Evolutionary conservation across 92 coral and sea anemone genomes (phyloP), one percentile per base, ranked within the genome.

Genomic region (Scolanthus callimorphus): DNA sequence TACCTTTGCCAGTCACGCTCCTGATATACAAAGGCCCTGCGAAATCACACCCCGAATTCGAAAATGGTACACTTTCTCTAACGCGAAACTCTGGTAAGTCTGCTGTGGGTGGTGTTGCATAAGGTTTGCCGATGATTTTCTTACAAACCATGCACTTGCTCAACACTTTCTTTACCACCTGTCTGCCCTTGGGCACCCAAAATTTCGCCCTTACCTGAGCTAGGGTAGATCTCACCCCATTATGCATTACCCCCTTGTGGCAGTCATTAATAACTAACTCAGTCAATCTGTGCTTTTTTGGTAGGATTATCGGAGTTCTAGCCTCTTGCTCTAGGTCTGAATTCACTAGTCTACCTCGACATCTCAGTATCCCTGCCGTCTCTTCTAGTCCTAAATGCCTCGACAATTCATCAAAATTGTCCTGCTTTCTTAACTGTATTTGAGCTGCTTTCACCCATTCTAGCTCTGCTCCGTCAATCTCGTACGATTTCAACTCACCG

Each of bases 401-500:
- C 8, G 3, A 10, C n/a, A 38, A 38, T 38, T 38, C 45, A 38
- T n/a, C n/a, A n/a, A 38, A 38, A 38, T 38, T 38, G n/a, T 38
- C 45, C 45, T 38, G 45, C n/a, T n/a, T 38, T n/a, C n/a, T 38
- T 10, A 38, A n/a, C n/a, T 10, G 11, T 38, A 10, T 10, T n/a
- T 38, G 45, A 10, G 45, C 45, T 38, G n/a, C 45, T 38, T 38
- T 57, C n/a, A n/a, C n/a, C n/a, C n/a, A n/a, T n/a, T n/a, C n/a
- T n/a, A n/a, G n/a, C n/a, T n/a, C 31, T 61, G 84, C 78, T 78
- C 29, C 50, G 46, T 55, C 47, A 47, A 64, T 46, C 64, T 51
- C 19, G 2, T 31, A 46, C 23, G 29, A 1, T 53, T 51, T 21
- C 60, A 53, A 62, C 79, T 52, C 38, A 51, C 17, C 20, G 63